Percentiles rank a stretch among this genome's conserved stretches.
Conservation (phyloP, 2,797 vertebrate genomes). For the Zalophus californianus region DNA sequence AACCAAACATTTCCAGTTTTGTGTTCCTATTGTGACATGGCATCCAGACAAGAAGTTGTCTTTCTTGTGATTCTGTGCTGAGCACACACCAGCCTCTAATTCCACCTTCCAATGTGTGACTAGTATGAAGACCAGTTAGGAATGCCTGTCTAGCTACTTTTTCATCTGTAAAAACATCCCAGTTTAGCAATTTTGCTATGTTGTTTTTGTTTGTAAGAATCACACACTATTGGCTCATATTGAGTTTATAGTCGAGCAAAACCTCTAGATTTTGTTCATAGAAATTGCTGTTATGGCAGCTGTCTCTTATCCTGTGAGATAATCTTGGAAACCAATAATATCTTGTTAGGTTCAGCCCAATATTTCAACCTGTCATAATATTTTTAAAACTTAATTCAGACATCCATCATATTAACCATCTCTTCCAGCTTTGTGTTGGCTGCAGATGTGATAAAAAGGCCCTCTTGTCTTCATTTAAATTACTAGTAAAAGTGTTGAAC, state of each 20-base stretch:
- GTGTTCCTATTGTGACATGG: background rate
- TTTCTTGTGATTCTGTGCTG: background rate
- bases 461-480: background rate
- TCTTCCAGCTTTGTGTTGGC: conserved; percentile 49
- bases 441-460: background rate
- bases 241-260: conserved; percentile 48
- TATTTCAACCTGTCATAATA: conserved; percentile 75
- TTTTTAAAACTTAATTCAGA: conserved; percentile 52
- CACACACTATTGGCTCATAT: background rate
- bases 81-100: background rate
- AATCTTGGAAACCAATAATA: conserved; percentile 39
- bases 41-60: background rate
- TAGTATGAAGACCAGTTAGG: background rate
- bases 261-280: conserved; percentile 44
- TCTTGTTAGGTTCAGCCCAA: conserved; percentile 51
- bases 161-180: conserved; percentile 31
- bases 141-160: background rate
- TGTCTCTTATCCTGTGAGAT: conserved; percentile 50
- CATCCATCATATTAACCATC: conserved; percentile 38
- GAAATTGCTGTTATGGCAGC: conserved; percentile 3
- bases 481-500: conserved; percentile 34
- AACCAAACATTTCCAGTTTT: conserved; percentile 22
- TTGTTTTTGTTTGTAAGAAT: conserved; percentile 54
- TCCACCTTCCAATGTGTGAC: background rate
- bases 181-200: background rate